Evolutionary conservation across 2,113 vertebrate genomes (phyloP).

Genomic region (Uria lomvia): DNA sequence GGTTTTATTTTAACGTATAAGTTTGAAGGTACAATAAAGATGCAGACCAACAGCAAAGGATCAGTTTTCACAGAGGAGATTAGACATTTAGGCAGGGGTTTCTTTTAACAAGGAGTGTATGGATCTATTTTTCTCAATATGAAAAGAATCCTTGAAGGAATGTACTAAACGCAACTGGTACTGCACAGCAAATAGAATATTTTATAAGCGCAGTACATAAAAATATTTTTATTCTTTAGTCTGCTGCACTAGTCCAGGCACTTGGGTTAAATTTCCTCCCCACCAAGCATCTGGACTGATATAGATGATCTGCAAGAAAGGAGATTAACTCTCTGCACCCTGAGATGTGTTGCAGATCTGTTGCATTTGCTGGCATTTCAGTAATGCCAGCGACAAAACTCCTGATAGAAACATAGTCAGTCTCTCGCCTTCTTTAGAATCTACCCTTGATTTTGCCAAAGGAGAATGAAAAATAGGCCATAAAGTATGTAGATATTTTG

Average conservation of each 20-base stretch:
- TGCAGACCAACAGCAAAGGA: conserved; percentile 28
- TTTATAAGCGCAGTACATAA: conserved; percentile 40
- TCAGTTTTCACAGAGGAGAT: conserved; percentile 25
- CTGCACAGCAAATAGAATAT: conserved; percentile 37
- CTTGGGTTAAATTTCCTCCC: conserved; percentile 50
- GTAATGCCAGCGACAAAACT: background rate
- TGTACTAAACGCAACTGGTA: background rate
- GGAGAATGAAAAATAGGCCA: background rate
- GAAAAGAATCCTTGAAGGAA: conserved; percentile 21
- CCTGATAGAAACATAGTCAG: background rate
- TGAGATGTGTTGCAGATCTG: conserved; percentile 4
- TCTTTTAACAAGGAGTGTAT: conserved; percentile 25
- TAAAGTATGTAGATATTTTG: background rate
- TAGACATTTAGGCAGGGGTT: conserved; percentile 22
- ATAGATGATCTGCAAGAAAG: conserved; percentile 38
- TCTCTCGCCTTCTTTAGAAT: background rate
- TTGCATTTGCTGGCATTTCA: conserved; percentile 2
- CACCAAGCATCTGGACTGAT: conserved; percentile 53
- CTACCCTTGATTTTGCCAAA: background rate
- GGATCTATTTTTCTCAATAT: conserved; percentile 27
- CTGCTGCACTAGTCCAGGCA: conserved; percentile 13
- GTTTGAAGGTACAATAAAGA: conserved; percentile 30
- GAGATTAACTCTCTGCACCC: conserved; percentile 51
- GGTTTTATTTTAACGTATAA: conserved; percentile 1
- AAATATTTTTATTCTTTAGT: conserved; percentile 50